Conservation (phyloP, 2,888 invertebrate genomes). For the Tachystola acroxantha region DNA sequence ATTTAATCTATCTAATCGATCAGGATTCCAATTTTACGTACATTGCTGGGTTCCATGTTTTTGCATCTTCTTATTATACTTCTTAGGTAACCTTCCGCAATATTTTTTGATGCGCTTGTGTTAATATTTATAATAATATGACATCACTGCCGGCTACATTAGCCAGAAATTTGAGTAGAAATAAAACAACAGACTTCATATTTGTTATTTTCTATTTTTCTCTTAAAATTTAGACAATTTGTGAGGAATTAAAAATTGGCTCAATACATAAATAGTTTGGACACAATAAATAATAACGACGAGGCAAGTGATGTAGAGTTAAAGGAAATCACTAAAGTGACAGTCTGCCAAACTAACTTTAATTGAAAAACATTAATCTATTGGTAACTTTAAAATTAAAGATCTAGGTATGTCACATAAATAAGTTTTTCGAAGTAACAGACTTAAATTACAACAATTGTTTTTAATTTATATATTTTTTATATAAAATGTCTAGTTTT, state of each 20-base stretch:
- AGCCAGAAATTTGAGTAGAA: too few relatives aligned
- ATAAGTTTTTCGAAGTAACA: constrained; percentile 61
- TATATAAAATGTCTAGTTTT: background rate
- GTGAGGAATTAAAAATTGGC: constrained; percentile 41
- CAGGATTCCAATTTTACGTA: too few relatives aligned
- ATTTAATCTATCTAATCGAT: too few relatives aligned
- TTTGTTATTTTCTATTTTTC: constrained; percentile 66
- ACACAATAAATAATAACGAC: constrained; percentile 60
- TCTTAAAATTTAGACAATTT: constrained; percentile 65
- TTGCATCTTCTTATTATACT: too few relatives aligned
- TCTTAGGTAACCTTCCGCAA: too few relatives aligned
- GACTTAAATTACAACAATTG: constrained; percentile 42
- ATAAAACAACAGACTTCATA: constrained; percentile 32
- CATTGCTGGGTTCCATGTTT: too few relatives aligned
- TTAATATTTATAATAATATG: too few relatives aligned
- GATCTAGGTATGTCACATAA: constrained; percentile 68
- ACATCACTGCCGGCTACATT: too few relatives aligned
- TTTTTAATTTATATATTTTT: constrained; percentile 1
- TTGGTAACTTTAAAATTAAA: constrained; percentile 69
- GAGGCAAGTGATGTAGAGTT: constrained; percentile 57
- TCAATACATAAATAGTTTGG: constrained; percentile 55
- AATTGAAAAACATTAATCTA: constrained; percentile 47
- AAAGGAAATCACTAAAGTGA: constrained; percentile 23
- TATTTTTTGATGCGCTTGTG: too few relatives aligned
- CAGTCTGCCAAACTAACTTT: constrained; percentile 24